These are phyloP conservation scores for Platalea minor DNA, from an alignment of 2,797 vertebrate species.

Conservation along the genomic window DNA sequence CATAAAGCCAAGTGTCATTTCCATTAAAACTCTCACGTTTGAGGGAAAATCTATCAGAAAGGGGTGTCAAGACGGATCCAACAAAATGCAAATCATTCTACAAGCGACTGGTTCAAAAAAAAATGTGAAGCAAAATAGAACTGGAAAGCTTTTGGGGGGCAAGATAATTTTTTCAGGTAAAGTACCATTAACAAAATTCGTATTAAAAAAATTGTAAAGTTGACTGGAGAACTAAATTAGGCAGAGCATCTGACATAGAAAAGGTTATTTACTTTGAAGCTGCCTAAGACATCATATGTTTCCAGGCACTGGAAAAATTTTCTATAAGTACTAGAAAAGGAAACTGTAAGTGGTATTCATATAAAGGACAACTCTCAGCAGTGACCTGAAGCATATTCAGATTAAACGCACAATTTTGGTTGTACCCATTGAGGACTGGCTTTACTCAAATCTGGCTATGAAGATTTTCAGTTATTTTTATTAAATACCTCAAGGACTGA, in stretches of 20 bases:
- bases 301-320: not conserved
- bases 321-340: not conserved
- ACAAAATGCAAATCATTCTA: conserved; percentile 46
- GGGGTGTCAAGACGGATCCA: conserved; percentile 16
- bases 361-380: not conserved
- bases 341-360: not conserved
- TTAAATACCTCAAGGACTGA: not conserved
- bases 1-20: conserved; percentile 56
- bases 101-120: not conserved
- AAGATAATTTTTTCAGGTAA: not conserved
- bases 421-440: not conserved
- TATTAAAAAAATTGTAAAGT: not conserved
- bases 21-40: conserved; percentile 4
- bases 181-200: not conserved
- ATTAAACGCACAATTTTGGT: not conserved
- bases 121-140: conserved; percentile 9
- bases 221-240: not conserved
- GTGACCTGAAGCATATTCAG: not conserved
- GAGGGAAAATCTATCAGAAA: conserved; percentile 47
- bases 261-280: not conserved
- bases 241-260: not conserved
- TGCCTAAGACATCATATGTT: not conserved
- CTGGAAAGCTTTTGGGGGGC: not conserved
- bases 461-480: not conserved
- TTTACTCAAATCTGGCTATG: not conserved